Base-by-base conservation (phyloP, 2,797 vertebrate species). In the Lacerta agilis region DNA sequence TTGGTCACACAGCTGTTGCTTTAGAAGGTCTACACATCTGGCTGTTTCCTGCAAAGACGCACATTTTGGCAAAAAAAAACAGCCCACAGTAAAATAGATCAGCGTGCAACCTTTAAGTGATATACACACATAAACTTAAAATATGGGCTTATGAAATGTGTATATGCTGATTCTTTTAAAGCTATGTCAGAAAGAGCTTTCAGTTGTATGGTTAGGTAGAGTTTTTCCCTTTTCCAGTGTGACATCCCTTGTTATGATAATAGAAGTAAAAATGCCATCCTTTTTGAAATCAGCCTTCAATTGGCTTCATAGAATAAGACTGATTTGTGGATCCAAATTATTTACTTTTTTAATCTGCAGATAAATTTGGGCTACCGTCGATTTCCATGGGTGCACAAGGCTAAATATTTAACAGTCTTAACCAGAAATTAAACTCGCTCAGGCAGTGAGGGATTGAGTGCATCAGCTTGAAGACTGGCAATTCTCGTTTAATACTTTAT, bases 401-500 rank as follows among this genome's bases (percentile, higher is more conserved):
- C 33, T 25, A 78, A 85, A 66, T 66, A 75, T 55, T 85, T 67
- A 18, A 55, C n/a, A 29, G 17, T 81, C 27, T 73, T 67, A 75
- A 76, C 45, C 10, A 71, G 43, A 86, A 75, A 67, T 49, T 82
- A 67, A 81, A 84, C 10, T 69, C 64, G 81, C 76, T 64, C 71
- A 81, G 64, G 71, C 71, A 55, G 29, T 18, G 64, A 41, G 6
- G 58, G 55, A 64, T 38, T 18, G 18, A 55, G 15, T 90, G 92
- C 41, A 72, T 38, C 23, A 67, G 66, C 86, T 76, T 83, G n/a
- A 89, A 88, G 84, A 67, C 15, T 73, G 92, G 84, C 38, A 80
- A 90, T 79, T 90, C 11, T 33, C 85, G 27, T 87, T 89, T 90
- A 79, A 87, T 88, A 89, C 45, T 83, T 20, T 75, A 66, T 87